Conservation (phyloP, 2,797 vertebrate genomes). For the Channallabes apus region DNA sequence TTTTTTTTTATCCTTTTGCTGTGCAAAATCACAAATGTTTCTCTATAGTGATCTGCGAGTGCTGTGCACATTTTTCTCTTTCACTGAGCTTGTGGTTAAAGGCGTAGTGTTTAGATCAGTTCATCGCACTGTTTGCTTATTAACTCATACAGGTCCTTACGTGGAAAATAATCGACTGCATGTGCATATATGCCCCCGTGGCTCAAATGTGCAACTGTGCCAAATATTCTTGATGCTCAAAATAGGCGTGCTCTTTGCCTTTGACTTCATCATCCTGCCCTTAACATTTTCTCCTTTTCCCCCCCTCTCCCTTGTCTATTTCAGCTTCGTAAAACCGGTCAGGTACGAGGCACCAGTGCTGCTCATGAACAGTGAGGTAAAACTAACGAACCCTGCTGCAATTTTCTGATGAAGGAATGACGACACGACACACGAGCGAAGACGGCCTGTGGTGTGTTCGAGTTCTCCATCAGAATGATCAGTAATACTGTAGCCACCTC, state of each 20-base stretch:
- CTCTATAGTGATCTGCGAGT: neutral
- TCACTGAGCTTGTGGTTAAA: neutral
- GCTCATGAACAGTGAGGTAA: conserved; percentile 76
- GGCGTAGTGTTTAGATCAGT: neutral
- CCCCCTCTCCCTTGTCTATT: neutral
- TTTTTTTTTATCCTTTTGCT: neutral
- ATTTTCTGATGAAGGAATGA: conserved; percentile 61
- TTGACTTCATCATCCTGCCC: neutral
- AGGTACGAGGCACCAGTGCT: conserved; percentile 81
- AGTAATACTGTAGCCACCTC: conserved; percentile 73
- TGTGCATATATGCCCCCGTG: neutral
- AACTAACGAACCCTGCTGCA: conserved; percentile 63
- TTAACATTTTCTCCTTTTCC: conserved; percentile 3
- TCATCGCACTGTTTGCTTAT: neutral
- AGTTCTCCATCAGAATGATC: conserved; percentile 70
- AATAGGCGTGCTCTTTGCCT: neutral
- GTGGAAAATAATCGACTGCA: neutral
- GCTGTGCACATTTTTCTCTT: neutral
- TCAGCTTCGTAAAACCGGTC: conserved; percentile 78
- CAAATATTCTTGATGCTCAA: neutral
- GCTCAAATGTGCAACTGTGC: neutral
- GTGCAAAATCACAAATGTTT: neutral
- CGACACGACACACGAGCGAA: conserved; percentile 3
- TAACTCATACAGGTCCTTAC: neutral
- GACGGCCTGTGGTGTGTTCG: conserved; percentile 47